Conservation (phyloP, 2,797 vertebrate genomes). For the Gadopsis marmoratus region DNA sequence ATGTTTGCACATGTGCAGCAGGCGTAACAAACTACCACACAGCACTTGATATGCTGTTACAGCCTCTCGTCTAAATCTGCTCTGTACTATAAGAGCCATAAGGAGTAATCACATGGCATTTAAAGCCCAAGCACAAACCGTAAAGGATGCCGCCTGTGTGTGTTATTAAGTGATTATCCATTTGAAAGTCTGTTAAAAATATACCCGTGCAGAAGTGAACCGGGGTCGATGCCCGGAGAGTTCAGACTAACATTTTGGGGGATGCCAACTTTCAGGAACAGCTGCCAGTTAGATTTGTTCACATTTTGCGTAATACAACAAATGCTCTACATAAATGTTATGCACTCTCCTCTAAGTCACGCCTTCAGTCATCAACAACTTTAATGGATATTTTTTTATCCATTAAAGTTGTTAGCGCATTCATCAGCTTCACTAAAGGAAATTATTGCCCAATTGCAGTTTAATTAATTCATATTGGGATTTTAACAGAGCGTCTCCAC, state of each 20-base stretch:
- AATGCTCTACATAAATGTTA: neutral
- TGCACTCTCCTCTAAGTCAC: constrained; percentile 11
- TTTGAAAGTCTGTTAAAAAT: constrained; percentile 54
- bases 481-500: constrained; percentile 1
- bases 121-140: constrained; percentile 45
- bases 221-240: constrained; percentile 21
- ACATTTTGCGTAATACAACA: neutral
- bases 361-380: constrained; percentile 17
- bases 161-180: constrained; percentile 45
- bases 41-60: constrained; percentile 59
- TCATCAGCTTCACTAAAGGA: neutral
- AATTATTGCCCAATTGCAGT: neutral
- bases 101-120: constrained; percentile 62
- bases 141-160: constrained; percentile 41
- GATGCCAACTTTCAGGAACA: constrained; percentile 18
- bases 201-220: constrained; percentile 4
- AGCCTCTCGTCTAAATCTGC: constrained; percentile 56
- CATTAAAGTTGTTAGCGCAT: constrained; percentile 2
- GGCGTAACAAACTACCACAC: constrained; percentile 64
- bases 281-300: constrained; percentile 42
- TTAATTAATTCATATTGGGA: constrained; percentile 1
- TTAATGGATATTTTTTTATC: constrained; percentile 12
- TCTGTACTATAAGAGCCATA: constrained; percentile 34
- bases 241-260: constrained; percentile 16
- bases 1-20: constrained; percentile 82